These are phyloP conservation scores for Lophotriccus pileatus DNA, from an alignment of 2,797 vertebrate genomes.

Conservation along the genomic window DNA sequence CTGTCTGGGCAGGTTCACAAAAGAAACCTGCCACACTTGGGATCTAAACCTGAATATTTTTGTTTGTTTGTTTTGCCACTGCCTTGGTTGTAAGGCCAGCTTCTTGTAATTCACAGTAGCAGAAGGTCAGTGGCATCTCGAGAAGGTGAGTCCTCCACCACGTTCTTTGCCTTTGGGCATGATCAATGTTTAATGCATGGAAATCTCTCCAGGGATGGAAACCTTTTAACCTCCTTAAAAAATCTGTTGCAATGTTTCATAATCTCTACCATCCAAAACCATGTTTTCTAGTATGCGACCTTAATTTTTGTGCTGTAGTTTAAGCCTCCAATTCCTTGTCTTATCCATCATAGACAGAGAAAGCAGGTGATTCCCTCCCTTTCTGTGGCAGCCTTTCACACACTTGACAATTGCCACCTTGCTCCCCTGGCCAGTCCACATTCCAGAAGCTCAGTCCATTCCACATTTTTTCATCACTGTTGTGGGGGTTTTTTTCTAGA, in stretches of 20 bases:
- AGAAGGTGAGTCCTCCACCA: background rate
- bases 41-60: background rate
- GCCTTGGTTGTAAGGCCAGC: background rate
- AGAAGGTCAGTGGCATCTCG: background rate
- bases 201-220: background rate
- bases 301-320: background rate
- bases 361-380: background rate
- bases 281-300: background rate
- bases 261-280: background rate
- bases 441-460: background rate
- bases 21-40: background rate
- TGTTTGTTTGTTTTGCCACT: background rate
- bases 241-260: background rate
- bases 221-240: background rate
- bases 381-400: background rate
- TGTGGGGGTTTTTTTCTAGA: background rate
- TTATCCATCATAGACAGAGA: background rate
- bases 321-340: background rate
- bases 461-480: background rate
- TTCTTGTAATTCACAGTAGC: background rate
- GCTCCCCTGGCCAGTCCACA: background rate
- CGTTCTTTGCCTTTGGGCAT: background rate
- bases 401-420: background rate
- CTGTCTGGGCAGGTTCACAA: background rate
- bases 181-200: background rate